Evolutionary conservation across 2,797 vertebrate genomes (phyloP).

Genomic region (Thaleichthys pacificus): DNA sequence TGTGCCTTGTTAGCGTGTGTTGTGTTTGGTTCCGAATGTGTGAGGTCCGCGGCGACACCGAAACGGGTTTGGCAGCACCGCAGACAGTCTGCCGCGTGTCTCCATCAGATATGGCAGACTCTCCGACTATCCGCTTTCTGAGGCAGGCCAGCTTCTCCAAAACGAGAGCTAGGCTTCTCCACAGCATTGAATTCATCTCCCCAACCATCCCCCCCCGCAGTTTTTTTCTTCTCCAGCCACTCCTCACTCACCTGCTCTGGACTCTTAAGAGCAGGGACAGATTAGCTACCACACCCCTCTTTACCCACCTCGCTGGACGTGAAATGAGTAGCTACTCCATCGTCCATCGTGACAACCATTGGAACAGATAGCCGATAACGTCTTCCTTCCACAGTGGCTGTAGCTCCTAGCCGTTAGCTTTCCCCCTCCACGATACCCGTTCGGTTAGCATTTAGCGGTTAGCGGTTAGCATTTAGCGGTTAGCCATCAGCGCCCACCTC

Average conservation of each 20-base stretch:
- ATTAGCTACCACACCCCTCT: neutral
- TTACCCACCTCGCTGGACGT: neutral
- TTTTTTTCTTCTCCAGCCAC: neutral
- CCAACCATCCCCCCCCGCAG: neutral
- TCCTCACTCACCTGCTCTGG: neutral
- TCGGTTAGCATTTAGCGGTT: neutral
- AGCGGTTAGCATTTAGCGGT: neutral
- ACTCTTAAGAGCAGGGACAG: neutral
- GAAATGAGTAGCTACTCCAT: neutral
- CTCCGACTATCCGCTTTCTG: neutral
- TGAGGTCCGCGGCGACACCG: neutral
- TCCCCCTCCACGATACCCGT: neutral
- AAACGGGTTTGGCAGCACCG: neutral
- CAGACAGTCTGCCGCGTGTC: slow-evolving; percentile 9
- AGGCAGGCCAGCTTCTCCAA: neutral
- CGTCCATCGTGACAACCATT: neutral
- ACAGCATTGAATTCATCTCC: neutral
- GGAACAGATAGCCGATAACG: neutral
- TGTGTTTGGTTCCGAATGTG: neutral
- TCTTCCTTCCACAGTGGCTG: neutral
- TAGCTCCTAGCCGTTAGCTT: neutral
- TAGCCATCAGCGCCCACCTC: neutral
- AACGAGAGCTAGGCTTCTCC: neutral
- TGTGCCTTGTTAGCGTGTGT: neutral
- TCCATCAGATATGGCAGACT: slow-evolving; percentile 13